Evolutionary conservation across 53 echinoderm and acorn worm species (phyloP).

Genomic region (Crossaster papposus): DNA sequence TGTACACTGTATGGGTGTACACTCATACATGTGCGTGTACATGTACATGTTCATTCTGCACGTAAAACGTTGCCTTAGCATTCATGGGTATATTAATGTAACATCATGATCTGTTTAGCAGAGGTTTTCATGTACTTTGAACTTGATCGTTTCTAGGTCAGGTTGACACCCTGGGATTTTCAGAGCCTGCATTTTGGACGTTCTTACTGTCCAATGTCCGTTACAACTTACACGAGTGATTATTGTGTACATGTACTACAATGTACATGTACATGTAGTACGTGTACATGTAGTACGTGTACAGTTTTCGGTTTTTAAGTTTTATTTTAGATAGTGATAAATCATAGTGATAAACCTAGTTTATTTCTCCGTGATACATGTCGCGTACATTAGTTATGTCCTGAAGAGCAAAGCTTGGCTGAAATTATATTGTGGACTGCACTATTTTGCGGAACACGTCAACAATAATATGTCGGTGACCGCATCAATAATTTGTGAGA

Average conservation of each 20-base stretch:
- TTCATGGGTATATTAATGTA: not conserved
- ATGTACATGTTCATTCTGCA: not conserved
- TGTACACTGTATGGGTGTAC: too few species aligned
- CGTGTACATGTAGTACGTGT: too few species aligned
- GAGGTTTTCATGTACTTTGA: not conserved
- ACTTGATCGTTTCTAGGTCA: not conserved
- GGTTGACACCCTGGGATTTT: not conserved
- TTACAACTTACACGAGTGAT: not conserved
- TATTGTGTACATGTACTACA: too few species aligned
- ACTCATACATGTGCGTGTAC: too few species aligned
- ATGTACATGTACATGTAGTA: too few species aligned
- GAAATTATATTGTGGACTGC: not conserved
- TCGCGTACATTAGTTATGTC: not conserved
- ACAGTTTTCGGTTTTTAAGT: too few species aligned
- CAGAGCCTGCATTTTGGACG: not conserved
- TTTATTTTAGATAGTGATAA: too few species aligned
- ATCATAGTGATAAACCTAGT: too few species aligned
- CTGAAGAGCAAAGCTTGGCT: not conserved
- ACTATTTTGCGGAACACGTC: not conserved
- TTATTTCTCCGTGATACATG: too few species aligned
- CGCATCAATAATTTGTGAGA: conserved; percentile 9
- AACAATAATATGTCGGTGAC: not conserved
- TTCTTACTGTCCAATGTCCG: not conserved
- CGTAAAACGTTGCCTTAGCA: not conserved
- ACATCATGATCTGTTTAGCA: not conserved